Conservation (phyloP, 2,888 invertebrate genomes). For the Netelia virgata region DNA sequence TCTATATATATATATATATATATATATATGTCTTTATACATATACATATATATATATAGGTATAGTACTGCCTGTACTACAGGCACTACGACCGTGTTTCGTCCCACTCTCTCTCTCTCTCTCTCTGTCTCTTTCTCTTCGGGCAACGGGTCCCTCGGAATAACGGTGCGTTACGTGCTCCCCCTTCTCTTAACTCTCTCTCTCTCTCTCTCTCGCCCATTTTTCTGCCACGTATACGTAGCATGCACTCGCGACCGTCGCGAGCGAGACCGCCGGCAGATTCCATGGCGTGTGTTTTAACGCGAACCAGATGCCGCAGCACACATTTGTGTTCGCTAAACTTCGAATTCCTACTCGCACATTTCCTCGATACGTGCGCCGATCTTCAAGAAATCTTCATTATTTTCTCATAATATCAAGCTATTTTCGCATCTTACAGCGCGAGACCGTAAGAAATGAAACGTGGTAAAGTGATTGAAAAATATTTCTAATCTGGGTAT, state of each 20-base stretch:
- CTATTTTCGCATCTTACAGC: not conserved
- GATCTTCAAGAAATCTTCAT: not conserved
- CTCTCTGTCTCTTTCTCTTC: conserved; percentile 29
- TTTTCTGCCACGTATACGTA: conserved; percentile 49
- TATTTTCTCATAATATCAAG: not conserved
- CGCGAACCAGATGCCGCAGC: conserved; percentile 21
- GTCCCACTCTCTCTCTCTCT: conserved; percentile 48
- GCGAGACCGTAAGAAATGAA: not conserved
- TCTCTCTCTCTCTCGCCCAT: conserved; percentile 35
- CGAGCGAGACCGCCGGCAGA: conserved; percentile 32
- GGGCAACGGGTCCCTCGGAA: conserved; percentile 65
- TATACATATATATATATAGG: conserved; percentile 4
- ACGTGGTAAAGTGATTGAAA: not conserved
- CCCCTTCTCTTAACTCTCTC: conserved; percentile 38
- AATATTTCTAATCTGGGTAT: not conserved
- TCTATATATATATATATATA: conserved; percentile 11
- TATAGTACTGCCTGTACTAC: conserved; percentile 23
- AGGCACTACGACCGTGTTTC: conserved; percentile 49
- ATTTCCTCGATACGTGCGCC: conserved; percentile 37
- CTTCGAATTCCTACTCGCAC: conserved; percentile 46
- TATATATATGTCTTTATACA: conserved; percentile 1
- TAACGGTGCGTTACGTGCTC: conserved; percentile 78
- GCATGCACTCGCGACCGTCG: conserved; percentile 45
- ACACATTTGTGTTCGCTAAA: conserved; percentile 22
- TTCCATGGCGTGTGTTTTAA: conserved; percentile 29